Conservation (phyloP, 2,113 vertebrate species). For the Colius striatus region DNA sequence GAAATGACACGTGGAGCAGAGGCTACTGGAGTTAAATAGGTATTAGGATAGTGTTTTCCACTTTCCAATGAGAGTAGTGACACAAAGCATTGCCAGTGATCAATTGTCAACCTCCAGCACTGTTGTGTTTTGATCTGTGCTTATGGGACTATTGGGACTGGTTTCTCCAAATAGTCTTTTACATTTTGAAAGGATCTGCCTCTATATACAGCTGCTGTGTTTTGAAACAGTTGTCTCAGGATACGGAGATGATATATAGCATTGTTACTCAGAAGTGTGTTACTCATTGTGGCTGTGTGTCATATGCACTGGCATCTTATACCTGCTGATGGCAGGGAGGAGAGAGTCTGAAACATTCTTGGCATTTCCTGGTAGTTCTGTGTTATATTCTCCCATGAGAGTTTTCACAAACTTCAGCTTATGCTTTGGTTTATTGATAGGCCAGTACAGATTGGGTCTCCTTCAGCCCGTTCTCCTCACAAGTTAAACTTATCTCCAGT, state of each 20-base stretch:
- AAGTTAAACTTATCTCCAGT: not conserved
- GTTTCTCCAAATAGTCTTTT: constrained; percentile 2
- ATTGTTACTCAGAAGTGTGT: not conserved
- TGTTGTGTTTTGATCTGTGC: not conserved
- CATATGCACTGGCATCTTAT: not conserved
- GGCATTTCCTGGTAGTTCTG: not conserved
- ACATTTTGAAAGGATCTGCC: not conserved
- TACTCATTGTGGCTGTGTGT: not conserved
- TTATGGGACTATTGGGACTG: not conserved
- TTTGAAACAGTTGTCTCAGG: not conserved
- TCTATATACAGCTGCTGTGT: not conserved
- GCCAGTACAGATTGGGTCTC: not conserved
- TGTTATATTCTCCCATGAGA: not conserved
- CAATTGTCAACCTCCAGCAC: not conserved
- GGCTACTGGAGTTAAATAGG: not conserved
- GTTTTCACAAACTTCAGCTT: not conserved
- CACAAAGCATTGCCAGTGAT: not conserved
- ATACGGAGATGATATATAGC: not conserved
- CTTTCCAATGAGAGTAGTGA: not conserved
- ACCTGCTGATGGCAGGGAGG: not conserved
- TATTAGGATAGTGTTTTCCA: not conserved
- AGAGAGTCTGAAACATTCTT: not conserved
- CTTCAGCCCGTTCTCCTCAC: not conserved
- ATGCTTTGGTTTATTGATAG: not conserved
- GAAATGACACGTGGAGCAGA: not conserved